A percentile compares a stretch with the other conserved stretches of the same genome.
Evolutionary conservation across 2,888 invertebrate genomes (phyloP).

Genomic region (Caenorhabditis imperialis): DNA sequence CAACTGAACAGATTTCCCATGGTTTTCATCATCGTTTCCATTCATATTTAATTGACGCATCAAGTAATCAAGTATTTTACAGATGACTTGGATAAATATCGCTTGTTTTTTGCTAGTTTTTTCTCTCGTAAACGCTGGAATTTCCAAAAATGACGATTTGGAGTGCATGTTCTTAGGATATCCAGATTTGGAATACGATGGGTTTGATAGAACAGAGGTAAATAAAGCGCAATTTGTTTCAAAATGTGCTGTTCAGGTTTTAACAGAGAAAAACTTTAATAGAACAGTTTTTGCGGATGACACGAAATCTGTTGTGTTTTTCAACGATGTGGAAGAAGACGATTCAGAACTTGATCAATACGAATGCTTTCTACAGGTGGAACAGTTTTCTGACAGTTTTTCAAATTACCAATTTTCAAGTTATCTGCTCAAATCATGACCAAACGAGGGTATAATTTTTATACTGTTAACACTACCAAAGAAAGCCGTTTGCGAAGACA

Average conservation of each 20-base stretch:
- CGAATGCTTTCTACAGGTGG: conserved; percentile 78
- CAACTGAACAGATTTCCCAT: no score
- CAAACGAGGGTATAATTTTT: conserved; percentile 78
- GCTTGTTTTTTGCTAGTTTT: conserved; percentile 45
- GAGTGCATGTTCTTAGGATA: conserved; percentile 78
- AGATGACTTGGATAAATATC: conserved; percentile 57
- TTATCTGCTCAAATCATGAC: conserved; percentile 78
- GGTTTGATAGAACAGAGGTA: conserved; percentile 76
- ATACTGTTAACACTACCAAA: conserved; percentile 78
- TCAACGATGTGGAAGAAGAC: conserved; percentile 78
- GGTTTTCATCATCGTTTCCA: no score
- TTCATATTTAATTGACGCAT: no score
- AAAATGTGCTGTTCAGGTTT: conserved; percentile 49
- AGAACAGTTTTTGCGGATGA: conserved; percentile 78
- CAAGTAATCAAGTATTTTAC: no score
- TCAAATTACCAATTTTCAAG: no score
- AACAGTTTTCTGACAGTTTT: background rate
- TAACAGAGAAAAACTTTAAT: conserved; percentile 78
- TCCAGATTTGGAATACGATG: conserved; percentile 78
- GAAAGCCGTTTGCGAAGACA: conserved; percentile 75
- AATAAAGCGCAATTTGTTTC: conserved; percentile 11
- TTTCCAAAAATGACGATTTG: conserved; percentile 66
- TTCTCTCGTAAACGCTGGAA: conserved; percentile 28
- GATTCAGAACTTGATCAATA: conserved; percentile 78
- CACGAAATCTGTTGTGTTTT: conserved; percentile 78